Conservation (phyloP, 2,113 vertebrate species). For the Reinhardtius hippoglossoides region DNA sequence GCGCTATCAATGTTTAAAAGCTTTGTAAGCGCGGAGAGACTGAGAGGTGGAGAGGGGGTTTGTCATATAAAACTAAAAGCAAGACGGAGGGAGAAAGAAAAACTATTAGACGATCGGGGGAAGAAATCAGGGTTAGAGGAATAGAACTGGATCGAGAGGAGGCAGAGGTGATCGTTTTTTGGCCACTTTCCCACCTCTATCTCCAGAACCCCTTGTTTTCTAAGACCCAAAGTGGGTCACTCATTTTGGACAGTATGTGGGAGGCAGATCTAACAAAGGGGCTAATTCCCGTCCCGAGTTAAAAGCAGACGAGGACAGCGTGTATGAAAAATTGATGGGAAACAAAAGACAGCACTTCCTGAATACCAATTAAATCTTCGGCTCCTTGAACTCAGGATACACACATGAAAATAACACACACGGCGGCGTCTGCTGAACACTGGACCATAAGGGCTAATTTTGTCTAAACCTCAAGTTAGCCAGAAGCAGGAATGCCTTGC, state of each 20-base stretch:
- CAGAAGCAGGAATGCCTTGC: constrained; percentile 35
- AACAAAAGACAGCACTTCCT: constrained; percentile 42
- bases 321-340: constrained; percentile 66
- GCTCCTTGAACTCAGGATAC: constrained; percentile 33
- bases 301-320: constrained; percentile 44
- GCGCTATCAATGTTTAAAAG: constrained; percentile 76
- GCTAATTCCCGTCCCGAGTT: constrained; percentile 41
- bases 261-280: constrained; percentile 49
- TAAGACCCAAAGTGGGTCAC: constrained; percentile 53
- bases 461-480: constrained; percentile 57
- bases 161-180: constrained; percentile 30
- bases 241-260: constrained; percentile 58
- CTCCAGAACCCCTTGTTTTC: constrained; percentile 24
- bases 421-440: constrained; percentile 49
- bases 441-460: constrained; percentile 51
- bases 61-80: constrained; percentile 49
- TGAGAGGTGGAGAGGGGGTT: constrained; percentile 30
- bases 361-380: constrained; percentile 69
- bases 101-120: constrained; percentile 5
- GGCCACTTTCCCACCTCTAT: constrained; percentile 16
- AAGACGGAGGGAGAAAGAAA: constrained; percentile 19
- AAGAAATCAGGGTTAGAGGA: neutral
- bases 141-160: constrained; percentile 8
- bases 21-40: constrained; percentile 52
- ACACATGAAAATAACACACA: constrained; percentile 32